Conservation (phyloP, 2,113 vertebrate genomes). For the Oreochromis aureus region DNA sequence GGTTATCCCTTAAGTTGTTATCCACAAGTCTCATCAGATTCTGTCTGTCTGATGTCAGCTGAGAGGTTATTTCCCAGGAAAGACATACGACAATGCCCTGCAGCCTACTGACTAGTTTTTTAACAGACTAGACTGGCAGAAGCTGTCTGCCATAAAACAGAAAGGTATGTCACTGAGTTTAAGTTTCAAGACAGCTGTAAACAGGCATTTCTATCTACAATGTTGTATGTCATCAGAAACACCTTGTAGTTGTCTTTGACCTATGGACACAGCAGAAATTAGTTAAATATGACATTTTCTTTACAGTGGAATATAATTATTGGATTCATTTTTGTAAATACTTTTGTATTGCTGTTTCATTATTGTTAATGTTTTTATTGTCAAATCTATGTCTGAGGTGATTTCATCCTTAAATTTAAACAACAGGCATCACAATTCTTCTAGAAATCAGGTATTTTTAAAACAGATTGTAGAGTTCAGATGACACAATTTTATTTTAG, state of each 20-base stretch:
- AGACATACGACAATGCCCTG: background rate
- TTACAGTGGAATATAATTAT: background rate
- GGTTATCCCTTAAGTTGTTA: background rate
- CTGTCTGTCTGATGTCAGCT: background rate
- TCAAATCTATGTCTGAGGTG: background rate
- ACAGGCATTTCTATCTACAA: background rate
- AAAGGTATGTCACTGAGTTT: background rate
- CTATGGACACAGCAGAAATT: background rate
- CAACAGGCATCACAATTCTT: background rate
- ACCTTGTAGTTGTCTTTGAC: background rate
- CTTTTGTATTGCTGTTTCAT: background rate
- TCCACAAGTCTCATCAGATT: background rate
- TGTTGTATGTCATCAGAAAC: background rate
- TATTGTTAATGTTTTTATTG: background rate
- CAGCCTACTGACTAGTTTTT: background rate
- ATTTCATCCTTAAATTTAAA: background rate
- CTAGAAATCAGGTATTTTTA: background rate
- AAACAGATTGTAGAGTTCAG: background rate
- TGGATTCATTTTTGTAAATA: background rate
- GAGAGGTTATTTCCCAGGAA: background rate
- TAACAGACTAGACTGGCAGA: background rate
- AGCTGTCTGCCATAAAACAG: background rate
- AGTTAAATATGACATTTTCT: background rate
- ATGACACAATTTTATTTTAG: background rate
- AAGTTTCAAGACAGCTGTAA: background rate